Conservation (phyloP, 2,113 vertebrate genomes). For the Sinocyclocheilus grahami region DNA sequence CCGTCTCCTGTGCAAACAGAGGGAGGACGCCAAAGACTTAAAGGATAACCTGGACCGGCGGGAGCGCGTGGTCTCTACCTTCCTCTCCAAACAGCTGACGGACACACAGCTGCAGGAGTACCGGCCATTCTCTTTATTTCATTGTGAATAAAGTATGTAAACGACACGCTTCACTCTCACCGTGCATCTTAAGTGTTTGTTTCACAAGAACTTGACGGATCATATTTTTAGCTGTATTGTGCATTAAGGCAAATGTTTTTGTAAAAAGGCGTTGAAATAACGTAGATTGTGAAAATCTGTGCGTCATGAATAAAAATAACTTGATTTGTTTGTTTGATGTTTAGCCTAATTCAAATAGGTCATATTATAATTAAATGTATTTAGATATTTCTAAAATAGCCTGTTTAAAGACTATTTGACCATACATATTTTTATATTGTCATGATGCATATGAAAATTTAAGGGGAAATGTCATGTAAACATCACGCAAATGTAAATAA, state of each 20-base stretch:
- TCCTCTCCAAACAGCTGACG: constrained; percentile 82
- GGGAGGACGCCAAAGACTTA: constrained; percentile 91
- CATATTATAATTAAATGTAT: neutral
- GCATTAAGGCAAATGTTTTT: neutral
- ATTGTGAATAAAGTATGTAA: constrained; percentile 80
- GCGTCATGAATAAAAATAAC: neutral
- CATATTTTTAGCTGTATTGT: no score
- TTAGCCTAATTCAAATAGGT: neutral
- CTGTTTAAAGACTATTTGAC: neutral
- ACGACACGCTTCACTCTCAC: constrained; percentile 56
- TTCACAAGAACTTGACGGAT: neutral
- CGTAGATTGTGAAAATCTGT: neutral
- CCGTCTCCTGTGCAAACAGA: constrained; percentile 84
- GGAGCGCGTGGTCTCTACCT: constrained; percentile 83
- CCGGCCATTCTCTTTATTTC: constrained; percentile 67
- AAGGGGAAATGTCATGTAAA: neutral
- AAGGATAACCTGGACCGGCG: constrained; percentile 91
- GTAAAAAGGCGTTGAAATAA: neutral
- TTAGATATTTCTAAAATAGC: neutral
- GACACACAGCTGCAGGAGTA: constrained; percentile 82
- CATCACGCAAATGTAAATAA: neutral
- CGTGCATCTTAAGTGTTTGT: neutral
- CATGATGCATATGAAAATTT: neutral
- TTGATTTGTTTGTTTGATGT: no score
- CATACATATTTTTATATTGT: neutral